Evolutionary conservation across 2,888 invertebrate genomes (phyloP), one percentile per base, ranked within the genome.

Genomic region (Polydrusus tereticollis): DNA sequence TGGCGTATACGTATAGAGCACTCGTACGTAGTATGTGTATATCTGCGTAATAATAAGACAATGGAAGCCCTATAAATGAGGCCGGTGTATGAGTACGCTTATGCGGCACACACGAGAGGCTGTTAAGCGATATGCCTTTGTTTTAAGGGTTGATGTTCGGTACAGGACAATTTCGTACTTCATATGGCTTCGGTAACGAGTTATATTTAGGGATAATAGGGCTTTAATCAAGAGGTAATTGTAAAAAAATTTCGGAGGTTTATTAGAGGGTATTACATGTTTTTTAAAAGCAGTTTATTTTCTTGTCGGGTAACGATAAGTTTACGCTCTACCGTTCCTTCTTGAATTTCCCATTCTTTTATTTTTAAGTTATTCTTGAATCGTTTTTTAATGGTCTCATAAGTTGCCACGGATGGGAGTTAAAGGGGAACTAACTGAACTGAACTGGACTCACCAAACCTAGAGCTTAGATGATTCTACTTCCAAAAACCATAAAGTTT

Each of bases 81-180:
- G 8, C 59, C 21, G 65, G 60, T 57, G 36, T 10, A 68, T 55
- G 57, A 70, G 70, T 55, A 36, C 29, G 60, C 65, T 71, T 71
- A 60, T 47, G 55, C 52, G 55, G 69, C 45, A 47, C 26, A 59
- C 64, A 70, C 69, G 26, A 71, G 71, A 16, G 60, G 20, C 65
- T 57, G 64, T 64, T 64, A 64, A 64, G 66, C 71, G 71, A 71
- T 71, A 71, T 36, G 38, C 71, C 45, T 66, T 71, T 71, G 71
- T 71, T 66, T 59, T 45, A 69, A 60, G 71, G 71, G 71, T 71
- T 71, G 71, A 71, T 65, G 71, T 50, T 71, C 71, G 45, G 33
- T 67, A n/a, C 59, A 67, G 45, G 59, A 67, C 68, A 52, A 68
- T 68, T 68, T 60, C 41, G 29, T 62, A 60, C 68, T 68, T 68